Percentiles rank a stretch among this genome's conserved stretches.
Conservation (phyloP, 2,888 invertebrate species). For the Allygus modestus region DNA sequence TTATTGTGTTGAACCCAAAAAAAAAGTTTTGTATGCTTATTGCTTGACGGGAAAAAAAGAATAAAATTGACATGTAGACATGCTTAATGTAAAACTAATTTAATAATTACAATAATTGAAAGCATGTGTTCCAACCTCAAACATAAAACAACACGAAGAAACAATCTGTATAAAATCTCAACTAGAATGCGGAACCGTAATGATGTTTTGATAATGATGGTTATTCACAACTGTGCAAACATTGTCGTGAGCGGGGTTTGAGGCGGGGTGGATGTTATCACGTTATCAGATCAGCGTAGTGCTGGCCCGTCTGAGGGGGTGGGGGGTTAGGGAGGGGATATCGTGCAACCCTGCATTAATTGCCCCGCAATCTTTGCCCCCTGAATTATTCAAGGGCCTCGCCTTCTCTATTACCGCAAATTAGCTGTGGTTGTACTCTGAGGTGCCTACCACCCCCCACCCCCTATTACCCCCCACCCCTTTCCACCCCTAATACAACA, state of each 20-base stretch:
- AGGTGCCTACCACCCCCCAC: background rate
- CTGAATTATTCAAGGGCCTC: slow-evolving; percentile 44
- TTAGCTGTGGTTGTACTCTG: slow-evolving; percentile 42
- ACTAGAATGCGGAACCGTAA: background rate
- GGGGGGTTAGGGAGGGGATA: background rate
- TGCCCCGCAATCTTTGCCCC: slow-evolving; percentile 49
- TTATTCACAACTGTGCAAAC: background rate
- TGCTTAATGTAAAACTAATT: too few relatives aligned
- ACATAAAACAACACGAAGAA: too few relatives aligned
- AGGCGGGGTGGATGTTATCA: slow-evolving; percentile 20
- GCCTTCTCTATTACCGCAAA: slow-evolving; percentile 50
- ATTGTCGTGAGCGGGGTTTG: slow-evolving; percentile 8
- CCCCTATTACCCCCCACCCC: background rate
- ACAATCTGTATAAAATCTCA: too few relatives aligned
- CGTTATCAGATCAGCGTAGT: slow-evolving; percentile 7
- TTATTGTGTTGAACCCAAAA: too few relatives aligned
- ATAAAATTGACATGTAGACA: too few relatives aligned
- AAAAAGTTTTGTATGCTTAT: too few relatives aligned
- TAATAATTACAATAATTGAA: too few relatives aligned
- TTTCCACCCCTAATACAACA: background rate
- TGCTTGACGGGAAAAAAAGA: too few relatives aligned
- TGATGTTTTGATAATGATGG: background rate
- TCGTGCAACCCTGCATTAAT: slow-evolving; percentile 40
- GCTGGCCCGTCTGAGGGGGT: background rate
- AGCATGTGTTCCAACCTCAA: too few relatives aligned